Percentiles rank a stretch among this genome's conserved stretches.
Conservation (phyloP, 2,113 vertebrate genomes). For the Zosterops borbonicus region DNA sequence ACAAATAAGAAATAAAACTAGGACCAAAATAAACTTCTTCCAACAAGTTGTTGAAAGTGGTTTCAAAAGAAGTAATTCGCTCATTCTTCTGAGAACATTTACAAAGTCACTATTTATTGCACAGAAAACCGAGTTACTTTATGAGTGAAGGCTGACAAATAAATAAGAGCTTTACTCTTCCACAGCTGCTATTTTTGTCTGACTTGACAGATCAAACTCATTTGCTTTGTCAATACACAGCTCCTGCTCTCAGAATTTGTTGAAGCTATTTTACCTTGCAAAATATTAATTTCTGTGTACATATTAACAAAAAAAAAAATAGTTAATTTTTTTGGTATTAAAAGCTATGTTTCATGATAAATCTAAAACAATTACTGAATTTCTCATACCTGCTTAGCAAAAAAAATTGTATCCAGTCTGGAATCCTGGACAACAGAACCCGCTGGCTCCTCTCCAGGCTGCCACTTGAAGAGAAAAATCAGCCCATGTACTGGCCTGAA, state of each 20-base stretch:
- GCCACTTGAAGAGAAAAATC: slow-evolving; percentile 99
- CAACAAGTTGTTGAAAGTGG: slow-evolving; percentile 30
- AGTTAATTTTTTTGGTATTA: neutral
- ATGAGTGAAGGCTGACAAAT: neutral
- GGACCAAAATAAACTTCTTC: neutral
- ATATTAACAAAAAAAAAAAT: neutral
- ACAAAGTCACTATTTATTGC: neutral
- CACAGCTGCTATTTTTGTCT: neutral
- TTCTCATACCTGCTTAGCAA: slow-evolving; percentile 92
- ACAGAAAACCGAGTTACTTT: neutral
- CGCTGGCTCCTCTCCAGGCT: slow-evolving; percentile 96
- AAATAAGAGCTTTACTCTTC: neutral
- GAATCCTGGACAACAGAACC: slow-evolving; percentile 98
- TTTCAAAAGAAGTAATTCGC: neutral
- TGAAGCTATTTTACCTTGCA: neutral
- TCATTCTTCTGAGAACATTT: neutral
- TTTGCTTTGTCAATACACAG: neutral
- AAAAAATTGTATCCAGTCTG: slow-evolving; percentile 95
- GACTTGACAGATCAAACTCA: neutral
- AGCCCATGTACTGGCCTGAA: slow-evolving; percentile 94
- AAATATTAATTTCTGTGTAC: neutral
- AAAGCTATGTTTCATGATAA: neutral
- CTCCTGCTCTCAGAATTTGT: neutral
- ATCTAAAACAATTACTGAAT: neutral
- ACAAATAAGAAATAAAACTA: neutral